Percentiles rank a stretch among this genome's conserved stretches.
These are phyloP conservation scores for human (Homo sapiens) DNA, from an alignment of 2,113 vertebrate species.

Conservation along the genomic window GRCh38 chr2:102246501-102247000, in stretches of 20 bases:
- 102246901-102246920: background rate
- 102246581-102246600: background rate
- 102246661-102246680: too few species aligned
- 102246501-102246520: background rate
- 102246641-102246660: background rate
- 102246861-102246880: background rate
- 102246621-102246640: too few species aligned
- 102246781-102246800: background rate
- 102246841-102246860: fast-evolving
- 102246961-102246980: background rate
- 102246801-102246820: background rate
- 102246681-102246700: background rate
- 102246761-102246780: background rate
- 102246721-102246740: background rate
- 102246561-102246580: background rate
- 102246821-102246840: too few species aligned
- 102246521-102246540: background rate
- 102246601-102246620: background rate
- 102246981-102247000: fast-evolving
- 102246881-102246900: too few species aligned
- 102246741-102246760: background rate
- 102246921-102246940: background rate
- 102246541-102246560: background rate
- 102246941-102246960: background rate
- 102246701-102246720: background rate